Percentiles rank a stretch among this genome's conserved stretches.
Evolutionary conservation across 1,140 invertebrate genomes (phyloP).

Genomic region (Trichomalopsis sarcophagae): DNA sequence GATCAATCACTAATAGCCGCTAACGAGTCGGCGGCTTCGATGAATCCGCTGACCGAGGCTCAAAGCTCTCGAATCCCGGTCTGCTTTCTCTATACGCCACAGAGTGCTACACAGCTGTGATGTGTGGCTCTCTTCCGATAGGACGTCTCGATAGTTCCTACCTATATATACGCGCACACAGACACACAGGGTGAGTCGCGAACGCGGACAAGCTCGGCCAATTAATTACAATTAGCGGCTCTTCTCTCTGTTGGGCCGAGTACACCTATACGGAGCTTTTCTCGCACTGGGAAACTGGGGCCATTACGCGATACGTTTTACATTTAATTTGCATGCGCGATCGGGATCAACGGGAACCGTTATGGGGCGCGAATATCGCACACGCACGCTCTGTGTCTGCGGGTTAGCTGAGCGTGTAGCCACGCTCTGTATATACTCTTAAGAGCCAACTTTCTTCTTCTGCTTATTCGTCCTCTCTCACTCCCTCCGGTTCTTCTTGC

Average conservation of each 20-base stretch:
- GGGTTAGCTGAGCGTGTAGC: conserved; percentile 23
- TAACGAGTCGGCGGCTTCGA: neutral
- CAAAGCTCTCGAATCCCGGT: neutral
- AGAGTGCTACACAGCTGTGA: too few species aligned
- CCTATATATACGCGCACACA: too few species aligned
- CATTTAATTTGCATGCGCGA: conserved; percentile 60
- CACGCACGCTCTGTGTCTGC: neutral
- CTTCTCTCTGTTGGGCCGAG: neutral
- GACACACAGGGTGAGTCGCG: too few species aligned
- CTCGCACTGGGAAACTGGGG: conserved; percentile 14
- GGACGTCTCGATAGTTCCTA: neutral
- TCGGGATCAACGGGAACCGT: conserved; percentile 46
- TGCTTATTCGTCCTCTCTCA: neutral
- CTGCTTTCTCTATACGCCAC: neutral
- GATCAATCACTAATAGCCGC: conserved; percentile 18
- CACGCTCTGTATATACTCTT: conserved; percentile 15
- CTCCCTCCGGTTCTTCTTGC: neutral
- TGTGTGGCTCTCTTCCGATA: neutral
- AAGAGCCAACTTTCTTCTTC: conserved; percentile 29
- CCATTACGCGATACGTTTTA: conserved; percentile 58
- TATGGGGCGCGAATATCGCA: conserved; percentile 26
- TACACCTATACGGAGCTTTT: neutral
- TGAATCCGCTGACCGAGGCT: conserved; percentile 4
- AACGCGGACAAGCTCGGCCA: conserved; percentile 22
- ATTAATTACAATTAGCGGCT: conserved; percentile 61